phyloP scores from a whole-genome alignment of 2,888 invertebrate genomes.

The Hypselothyrea guttata region DNA sequence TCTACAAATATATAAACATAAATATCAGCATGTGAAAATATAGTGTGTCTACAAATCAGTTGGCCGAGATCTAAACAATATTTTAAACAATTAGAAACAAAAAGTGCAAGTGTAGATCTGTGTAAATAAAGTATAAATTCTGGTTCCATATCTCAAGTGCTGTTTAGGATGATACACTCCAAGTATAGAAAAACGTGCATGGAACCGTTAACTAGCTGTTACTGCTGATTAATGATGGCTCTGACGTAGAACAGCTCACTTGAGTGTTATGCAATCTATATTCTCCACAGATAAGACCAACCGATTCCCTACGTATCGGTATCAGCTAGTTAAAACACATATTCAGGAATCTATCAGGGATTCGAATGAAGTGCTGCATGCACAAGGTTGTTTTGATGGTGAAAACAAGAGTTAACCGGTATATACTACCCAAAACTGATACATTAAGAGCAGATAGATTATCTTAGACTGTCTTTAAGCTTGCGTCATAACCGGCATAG shows the following conservation, averaged over 20 bases:
- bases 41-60: too few species aligned
- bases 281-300: constrained; percentile 7
- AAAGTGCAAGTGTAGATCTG: not conserved
- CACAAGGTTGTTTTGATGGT: not conserved
- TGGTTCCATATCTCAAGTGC: too few species aligned
- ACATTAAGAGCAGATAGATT: constrained; percentile 25
- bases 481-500: constrained; percentile 42
- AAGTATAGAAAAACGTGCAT: not conserved
- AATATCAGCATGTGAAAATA: too few species aligned
- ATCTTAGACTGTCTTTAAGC: constrained; percentile 22
- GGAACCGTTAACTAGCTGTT: constrained; percentile 1
- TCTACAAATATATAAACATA: constrained; percentile 20
- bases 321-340: constrained; percentile 3
- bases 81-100: not conserved
- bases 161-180: too few species aligned
- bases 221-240: constrained; percentile 4
- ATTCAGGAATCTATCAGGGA: too few species aligned
- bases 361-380: constrained; percentile 2
- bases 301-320: constrained; percentile 7
- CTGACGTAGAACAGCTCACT: constrained; percentile 20
- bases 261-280: constrained; percentile 19
- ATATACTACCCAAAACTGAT: constrained; percentile 18
- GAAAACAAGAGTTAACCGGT: constrained; percentile 21
- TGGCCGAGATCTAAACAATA: too few species aligned
- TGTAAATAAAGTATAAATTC: not conserved